Conservation (phyloP, 2,797 vertebrate genomes). For the Cuniculus paca region DNA sequence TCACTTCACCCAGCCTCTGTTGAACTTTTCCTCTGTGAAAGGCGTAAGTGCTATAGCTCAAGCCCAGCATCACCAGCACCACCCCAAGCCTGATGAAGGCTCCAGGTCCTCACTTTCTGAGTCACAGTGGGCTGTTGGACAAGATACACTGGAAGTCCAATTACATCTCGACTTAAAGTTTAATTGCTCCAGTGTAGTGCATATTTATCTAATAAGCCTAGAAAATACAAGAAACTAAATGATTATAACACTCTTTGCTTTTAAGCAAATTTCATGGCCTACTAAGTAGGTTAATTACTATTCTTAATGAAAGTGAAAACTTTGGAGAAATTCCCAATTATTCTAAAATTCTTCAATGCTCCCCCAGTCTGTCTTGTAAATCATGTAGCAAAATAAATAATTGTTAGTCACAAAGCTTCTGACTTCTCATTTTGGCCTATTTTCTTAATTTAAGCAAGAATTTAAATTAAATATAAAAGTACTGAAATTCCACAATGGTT, state of each 20-base stretch:
- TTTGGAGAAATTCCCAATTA: background rate
- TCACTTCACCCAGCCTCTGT: background rate
- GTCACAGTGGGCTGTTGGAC: background rate
- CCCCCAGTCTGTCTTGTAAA: background rate
- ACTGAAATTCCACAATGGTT: background rate
- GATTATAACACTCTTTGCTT: background rate
- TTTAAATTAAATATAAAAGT: constrained; percentile 40
- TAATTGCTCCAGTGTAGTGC: background rate
- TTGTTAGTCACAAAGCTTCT: background rate
- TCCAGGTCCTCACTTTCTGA: background rate
- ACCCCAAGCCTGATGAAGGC: background rate
- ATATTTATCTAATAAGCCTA: constrained; percentile 39
- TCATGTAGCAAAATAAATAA: background rate
- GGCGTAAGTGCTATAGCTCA: background rate
- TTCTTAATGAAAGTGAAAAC: constrained; percentile 7
- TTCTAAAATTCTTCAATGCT: constrained; percentile 19
- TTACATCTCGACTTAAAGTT: background rate
- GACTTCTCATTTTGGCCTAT: background rate
- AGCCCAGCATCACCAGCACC: background rate
- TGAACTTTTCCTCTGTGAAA: background rate
- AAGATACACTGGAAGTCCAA: background rate
- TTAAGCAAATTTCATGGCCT: background rate
- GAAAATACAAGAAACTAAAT: constrained; percentile 40
- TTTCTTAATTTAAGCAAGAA: constrained; percentile 8
- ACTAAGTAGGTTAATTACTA: background rate